A percentile compares a stretch with the other conserved stretches of the same genome.
Conservation (phyloP, 2,888 invertebrate genomes). For the Agonum fuliginosum region DNA sequence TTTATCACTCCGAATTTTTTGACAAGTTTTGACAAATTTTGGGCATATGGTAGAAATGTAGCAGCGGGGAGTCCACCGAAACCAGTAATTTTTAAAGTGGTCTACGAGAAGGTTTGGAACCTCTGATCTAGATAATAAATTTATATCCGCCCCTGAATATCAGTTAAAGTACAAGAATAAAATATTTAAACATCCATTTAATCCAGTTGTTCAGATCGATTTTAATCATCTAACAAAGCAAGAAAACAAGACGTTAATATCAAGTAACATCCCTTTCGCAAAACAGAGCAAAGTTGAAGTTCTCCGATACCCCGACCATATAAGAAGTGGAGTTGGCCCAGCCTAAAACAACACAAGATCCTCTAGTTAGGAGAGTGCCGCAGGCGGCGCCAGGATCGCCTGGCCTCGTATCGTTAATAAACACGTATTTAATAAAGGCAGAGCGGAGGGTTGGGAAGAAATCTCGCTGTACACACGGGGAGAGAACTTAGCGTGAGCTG, state of each 20-base stretch:
- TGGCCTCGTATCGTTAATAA: conserved; percentile 53
- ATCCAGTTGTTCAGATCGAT: background rate
- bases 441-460: conserved; percentile 28
- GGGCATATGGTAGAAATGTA: too few relatives aligned
- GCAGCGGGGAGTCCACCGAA: too few relatives aligned
- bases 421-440: conserved; percentile 58
- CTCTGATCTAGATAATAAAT: too few relatives aligned
- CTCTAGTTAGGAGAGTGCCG: conserved; percentile 15
- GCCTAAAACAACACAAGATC: conserved; percentile 24
- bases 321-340: background rate
- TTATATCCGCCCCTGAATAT: too few relatives aligned
- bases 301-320: background rate
- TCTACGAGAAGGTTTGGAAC: too few relatives aligned
- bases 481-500: conserved; percentile 8
- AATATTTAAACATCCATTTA: too few relatives aligned
- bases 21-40: too few relatives aligned
- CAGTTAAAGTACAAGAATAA: too few relatives aligned
- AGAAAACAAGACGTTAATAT: background rate
- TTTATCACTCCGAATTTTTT: too few relatives aligned
- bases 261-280: background rate
- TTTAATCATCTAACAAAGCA: background rate
- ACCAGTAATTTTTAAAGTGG: too few relatives aligned
- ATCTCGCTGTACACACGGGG: conserved; percentile 44
- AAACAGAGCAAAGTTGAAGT: conserved; percentile 28
- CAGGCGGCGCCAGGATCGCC: background rate